Evolutionary conservation across 2,888 invertebrate genomes (phyloP).

Genomic region (Ommatoiulus sabulosus): DNA sequence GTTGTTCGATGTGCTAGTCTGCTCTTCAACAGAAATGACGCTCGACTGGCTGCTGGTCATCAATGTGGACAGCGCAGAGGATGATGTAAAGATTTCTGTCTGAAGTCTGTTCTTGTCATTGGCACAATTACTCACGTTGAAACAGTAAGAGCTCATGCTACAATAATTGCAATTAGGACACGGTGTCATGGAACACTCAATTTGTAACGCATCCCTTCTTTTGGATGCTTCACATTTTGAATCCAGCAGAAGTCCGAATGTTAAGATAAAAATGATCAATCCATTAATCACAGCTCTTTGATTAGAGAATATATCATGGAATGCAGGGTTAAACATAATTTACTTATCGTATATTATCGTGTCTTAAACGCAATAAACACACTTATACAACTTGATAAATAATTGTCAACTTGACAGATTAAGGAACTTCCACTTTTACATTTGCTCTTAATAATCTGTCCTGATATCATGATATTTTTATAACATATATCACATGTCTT

Average conservation of each 20-base stretch:
- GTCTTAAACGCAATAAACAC: too few species aligned
- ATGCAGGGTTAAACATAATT: too few species aligned
- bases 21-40: neutral
- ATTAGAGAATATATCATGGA: too few species aligned
- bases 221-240: neutral
- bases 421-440: too few species aligned
- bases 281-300: too few species aligned
- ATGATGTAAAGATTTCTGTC: neutral
- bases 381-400: too few species aligned
- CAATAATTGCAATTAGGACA: neutral
- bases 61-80: neutral
- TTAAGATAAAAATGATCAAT: neutral
- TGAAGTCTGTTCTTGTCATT: slow-evolving; percentile 7
- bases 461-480: too few species aligned
- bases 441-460: too few species aligned
- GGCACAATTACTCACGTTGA: neutral
- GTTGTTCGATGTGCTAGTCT: neutral
- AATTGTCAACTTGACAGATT: too few species aligned
- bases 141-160: neutral
- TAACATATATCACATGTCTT: too few species aligned
- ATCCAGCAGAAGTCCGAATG: neutral
- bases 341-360: too few species aligned
- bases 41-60: neutral
- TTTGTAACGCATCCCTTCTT: neutral
- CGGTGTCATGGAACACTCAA: neutral